These are phyloP conservation scores for Pinna nobilis DNA, from an alignment of 1,140 invertebrate species.

Conservation along the genomic window DNA sequence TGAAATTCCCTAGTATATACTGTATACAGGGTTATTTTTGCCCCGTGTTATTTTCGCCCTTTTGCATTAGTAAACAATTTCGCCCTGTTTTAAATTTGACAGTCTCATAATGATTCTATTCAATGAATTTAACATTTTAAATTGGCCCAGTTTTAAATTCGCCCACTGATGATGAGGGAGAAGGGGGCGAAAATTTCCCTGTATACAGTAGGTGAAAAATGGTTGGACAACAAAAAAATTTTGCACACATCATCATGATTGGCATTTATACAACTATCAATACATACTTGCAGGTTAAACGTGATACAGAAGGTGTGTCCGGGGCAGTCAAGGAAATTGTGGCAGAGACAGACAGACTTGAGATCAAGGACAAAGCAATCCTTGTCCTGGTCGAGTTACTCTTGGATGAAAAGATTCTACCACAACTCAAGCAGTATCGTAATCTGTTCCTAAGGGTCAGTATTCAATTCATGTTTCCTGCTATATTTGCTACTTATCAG, in stretches of 20 bases:
- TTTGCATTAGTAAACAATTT: too few species aligned
- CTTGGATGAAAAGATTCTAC: conserved; percentile 89
- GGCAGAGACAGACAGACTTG: conserved; percentile 95
- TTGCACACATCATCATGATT: background rate
- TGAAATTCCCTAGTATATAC: too few species aligned
- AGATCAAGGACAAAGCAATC: conserved; percentile 95
- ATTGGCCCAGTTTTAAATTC: too few species aligned
- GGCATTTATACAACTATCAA: background rate
- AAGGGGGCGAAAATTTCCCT: too few species aligned
- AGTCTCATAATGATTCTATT: too few species aligned
- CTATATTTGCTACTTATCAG: background rate
- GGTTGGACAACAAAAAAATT: too few species aligned
- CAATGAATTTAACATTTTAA: too few species aligned
- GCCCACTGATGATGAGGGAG: too few species aligned
- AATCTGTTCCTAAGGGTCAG: conserved; percentile 77
- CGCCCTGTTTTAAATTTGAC: too few species aligned
- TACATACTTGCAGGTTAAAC: conserved; percentile 63
- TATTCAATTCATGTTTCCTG: conserved; percentile 4
- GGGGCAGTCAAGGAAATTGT: conserved; percentile 87
- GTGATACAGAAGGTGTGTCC: conserved; percentile 68
- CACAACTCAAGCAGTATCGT: conserved; percentile 80
- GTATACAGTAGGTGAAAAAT: too few species aligned
- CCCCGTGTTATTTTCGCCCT: too few species aligned
- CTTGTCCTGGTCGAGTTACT: conserved; percentile 94
- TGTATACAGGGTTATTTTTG: too few species aligned